Percentiles rank a stretch among this genome's conserved stretches.
These are phyloP conservation scores for Rhinogobius similis DNA, from an alignment of 2,113 vertebrate genomes.

Conservation along the genomic window DNA sequence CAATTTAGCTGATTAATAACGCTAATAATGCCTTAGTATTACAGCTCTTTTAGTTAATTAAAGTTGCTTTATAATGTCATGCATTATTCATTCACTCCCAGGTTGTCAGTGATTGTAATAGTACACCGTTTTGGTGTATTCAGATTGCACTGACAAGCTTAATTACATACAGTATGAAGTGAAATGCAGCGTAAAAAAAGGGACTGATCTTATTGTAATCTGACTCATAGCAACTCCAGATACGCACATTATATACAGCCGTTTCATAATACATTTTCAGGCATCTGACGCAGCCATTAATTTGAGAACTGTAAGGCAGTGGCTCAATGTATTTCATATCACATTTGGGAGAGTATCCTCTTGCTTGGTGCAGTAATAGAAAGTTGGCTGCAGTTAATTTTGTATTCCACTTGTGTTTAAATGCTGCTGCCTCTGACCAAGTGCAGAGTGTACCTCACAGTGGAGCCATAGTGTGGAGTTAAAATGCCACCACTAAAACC, in stretches of 20 bases:
- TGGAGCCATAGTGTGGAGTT: neutral
- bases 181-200: too few species aligned
- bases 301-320: neutral
- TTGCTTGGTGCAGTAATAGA: neutral
- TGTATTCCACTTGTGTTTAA: constrained; percentile 9
- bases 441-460: neutral
- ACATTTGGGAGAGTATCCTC: neutral
- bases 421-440: neutral
- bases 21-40: too few species aligned
- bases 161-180: too few species aligned
- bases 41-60: too few species aligned
- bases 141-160: too few species aligned
- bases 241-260: neutral
- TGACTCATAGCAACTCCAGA: neutral
- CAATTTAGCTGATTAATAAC: too few species aligned
- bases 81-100: neutral
- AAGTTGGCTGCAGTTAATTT: constrained; percentile 1
- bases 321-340: neutral
- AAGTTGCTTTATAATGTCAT: neutral
- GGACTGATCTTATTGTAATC: neutral
- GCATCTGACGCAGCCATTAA: neutral
- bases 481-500: neutral
- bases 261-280: neutral
- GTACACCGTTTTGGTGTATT: too few species aligned
- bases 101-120: neutral